Conservation (phyloP, 2,113 vertebrate species). For the Gavia stellata region DNA sequence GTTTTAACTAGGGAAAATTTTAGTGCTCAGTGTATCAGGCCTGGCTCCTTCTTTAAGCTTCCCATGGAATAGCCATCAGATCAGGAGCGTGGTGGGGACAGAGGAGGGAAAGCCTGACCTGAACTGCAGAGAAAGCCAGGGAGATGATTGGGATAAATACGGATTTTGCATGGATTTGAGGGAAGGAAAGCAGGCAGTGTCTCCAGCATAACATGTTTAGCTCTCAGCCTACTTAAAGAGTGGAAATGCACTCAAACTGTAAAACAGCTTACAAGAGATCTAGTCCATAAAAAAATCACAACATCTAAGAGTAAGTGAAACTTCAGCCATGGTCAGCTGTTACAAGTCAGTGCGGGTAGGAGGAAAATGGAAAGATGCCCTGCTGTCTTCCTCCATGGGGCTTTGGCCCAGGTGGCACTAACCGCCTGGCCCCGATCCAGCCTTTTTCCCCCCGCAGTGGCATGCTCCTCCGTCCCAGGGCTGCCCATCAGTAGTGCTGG, state of each 20-base stretch:
- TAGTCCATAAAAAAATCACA: not conserved
- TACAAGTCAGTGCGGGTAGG: too few relatives aligned
- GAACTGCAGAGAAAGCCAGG: not conserved
- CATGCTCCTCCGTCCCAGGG: not conserved
- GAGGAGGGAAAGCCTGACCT: not conserved
- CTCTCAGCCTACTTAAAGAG: not conserved
- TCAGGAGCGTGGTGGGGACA: not conserved
- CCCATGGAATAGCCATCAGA: not conserved
- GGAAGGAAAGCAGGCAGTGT: not conserved
- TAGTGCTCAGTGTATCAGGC: not conserved
- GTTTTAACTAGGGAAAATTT: not conserved
- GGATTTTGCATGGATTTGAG: not conserved
- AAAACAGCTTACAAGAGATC: not conserved
- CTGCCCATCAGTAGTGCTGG: not conserved
- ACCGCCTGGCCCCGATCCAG: not conserved
- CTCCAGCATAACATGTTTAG: not conserved
- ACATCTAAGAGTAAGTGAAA: accelerated
- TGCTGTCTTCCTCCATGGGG: not conserved
- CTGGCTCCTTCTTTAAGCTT: not conserved
- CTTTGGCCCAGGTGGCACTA: not conserved
- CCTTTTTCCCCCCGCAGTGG: not conserved
- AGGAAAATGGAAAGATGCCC: not conserved
- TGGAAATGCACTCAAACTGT: not conserved
- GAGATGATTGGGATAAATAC: not conserved
- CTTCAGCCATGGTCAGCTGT: not conserved